These are phyloP conservation scores for Bryconaethiops microstoma DNA, from an alignment of 2,797 vertebrate species.

Conservation along the genomic window DNA sequence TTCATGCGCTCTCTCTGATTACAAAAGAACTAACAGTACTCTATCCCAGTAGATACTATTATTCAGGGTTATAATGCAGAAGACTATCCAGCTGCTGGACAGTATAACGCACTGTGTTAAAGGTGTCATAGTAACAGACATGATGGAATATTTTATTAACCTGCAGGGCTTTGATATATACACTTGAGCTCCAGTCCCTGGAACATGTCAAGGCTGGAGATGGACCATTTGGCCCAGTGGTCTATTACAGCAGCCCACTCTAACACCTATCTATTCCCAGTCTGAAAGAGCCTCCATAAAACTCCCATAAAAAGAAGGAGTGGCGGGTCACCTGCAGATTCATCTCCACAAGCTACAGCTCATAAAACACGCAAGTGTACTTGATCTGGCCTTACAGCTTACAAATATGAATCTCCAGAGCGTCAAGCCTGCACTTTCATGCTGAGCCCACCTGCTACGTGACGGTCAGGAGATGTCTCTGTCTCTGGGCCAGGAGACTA, in stretches of 20 bases:
- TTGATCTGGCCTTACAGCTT: slow-evolving; percentile 35
- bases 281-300: slow-evolving; percentile 56
- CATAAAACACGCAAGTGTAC: slow-evolving; percentile 49
- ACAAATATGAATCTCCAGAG: slow-evolving; percentile 58
- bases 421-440: slow-evolving; percentile 35
- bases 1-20: no score
- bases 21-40: no score
- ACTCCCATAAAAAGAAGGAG: slow-evolving; percentile 57
- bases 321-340: slow-evolving; percentile 53
- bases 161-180: slow-evolving; percentile 47
- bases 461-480: slow-evolving; percentile 22
- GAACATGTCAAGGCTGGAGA: slow-evolving; percentile 52
- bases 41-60: not conserved
- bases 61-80: not conserved
- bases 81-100: not conserved
- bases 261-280: slow-evolving; percentile 51
- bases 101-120: slow-evolving; percentile 37
- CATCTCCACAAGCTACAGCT: slow-evolving; percentile 37
- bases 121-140: slow-evolving; percentile 32
- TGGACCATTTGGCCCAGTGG: slow-evolving; percentile 40
- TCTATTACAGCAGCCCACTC: slow-evolving; percentile 53
- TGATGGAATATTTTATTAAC: slow-evolving; percentile 61
- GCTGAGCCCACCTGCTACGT: not conserved
- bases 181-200: slow-evolving; percentile 53
- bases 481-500: slow-evolving; percentile 41